These are phyloP conservation scores for Laticauda colubrina DNA, from an alignment of 2,113 vertebrate species.

Conservation along the genomic window DNA sequence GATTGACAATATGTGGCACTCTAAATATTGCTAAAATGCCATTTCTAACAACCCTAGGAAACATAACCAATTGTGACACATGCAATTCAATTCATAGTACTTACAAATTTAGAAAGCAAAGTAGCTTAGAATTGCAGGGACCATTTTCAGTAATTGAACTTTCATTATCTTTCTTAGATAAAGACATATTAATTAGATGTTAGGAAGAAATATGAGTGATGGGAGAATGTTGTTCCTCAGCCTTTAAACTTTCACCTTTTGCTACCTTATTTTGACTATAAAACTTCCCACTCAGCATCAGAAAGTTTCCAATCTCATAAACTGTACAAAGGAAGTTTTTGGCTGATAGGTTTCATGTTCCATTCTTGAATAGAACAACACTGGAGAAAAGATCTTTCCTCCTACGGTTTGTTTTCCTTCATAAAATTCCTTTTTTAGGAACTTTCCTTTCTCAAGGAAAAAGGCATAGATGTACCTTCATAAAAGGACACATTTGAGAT, in stretches of 20 bases:
- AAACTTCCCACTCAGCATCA: neutral
- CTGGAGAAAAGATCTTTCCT: too few relatives aligned
- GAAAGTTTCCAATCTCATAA: neutral
- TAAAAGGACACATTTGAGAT: neutral
- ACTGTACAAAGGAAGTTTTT: neutral
- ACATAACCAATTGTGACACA: neutral
- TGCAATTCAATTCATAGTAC: neutral
- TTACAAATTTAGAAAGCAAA: neutral
- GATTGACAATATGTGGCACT: neutral
- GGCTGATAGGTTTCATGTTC: neutral
- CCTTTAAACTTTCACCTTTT: neutral
- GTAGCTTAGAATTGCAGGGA: neutral
- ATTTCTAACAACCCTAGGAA: neutral
- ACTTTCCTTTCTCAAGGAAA: too few relatives aligned
- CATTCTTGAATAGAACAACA: neutral
- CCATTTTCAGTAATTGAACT: neutral
- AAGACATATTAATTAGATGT: neutral
- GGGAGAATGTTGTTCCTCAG: neutral
- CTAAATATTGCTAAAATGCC: neutral
- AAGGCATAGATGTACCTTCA: neutral
- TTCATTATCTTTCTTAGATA: neutral
- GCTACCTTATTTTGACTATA: neutral
- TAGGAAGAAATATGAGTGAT: neutral
- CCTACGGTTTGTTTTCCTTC: neutral
- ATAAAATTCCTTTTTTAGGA: neutral